Percentiles rank a stretch among this genome's conserved stretches.
Evolutionary conservation across 2,797 vertebrate species (phyloP).

Genomic region (Helostoma temminkii): DNA sequence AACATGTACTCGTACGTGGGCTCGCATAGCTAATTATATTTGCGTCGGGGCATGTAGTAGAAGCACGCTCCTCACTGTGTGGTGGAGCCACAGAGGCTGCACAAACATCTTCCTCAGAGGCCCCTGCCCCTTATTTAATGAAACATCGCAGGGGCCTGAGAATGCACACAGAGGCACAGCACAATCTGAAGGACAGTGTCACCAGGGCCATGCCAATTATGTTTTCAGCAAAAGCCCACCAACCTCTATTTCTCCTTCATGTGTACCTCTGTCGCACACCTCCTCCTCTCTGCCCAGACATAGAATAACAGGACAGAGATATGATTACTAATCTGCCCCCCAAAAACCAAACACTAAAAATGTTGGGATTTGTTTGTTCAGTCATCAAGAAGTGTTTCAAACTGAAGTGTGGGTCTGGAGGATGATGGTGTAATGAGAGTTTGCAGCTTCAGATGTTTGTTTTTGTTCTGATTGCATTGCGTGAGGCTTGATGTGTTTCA

Average conservation of each 20-base stretch:
- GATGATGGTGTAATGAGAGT: conserved; percentile 70
- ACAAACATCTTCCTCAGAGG: conserved; percentile 82
- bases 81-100: conserved; percentile 76
- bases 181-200: conserved; percentile 79
- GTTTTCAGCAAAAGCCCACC: conserved; percentile 76
- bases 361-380: conserved; percentile 81
- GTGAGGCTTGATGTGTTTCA: conserved; percentile 67
- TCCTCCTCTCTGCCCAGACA: conserved; percentile 62
- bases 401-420: conserved; percentile 65
- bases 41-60: conserved; percentile 52
- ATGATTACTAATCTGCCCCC: conserved; percentile 78
- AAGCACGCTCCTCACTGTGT: conserved; percentile 74
- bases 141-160: conserved; percentile 76
- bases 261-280: conserved; percentile 26
- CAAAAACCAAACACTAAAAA: conserved; percentile 72
- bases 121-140: conserved; percentile 79
- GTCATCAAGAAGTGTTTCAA: conserved; percentile 80
- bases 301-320: conserved; percentile 81
- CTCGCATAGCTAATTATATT: conserved; percentile 69
- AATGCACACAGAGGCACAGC: conserved; percentile 74
- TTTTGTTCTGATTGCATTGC: conserved; percentile 77
- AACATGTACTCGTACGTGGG: conserved; percentile 37
- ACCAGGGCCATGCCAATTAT: conserved; percentile 81
- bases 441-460: conserved; percentile 76
- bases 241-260: conserved; percentile 55